Evolutionary conservation across 2,888 invertebrate species (phyloP), one percentile per base, ranked within the genome.

Genomic region (Cephus runcator): DNA sequence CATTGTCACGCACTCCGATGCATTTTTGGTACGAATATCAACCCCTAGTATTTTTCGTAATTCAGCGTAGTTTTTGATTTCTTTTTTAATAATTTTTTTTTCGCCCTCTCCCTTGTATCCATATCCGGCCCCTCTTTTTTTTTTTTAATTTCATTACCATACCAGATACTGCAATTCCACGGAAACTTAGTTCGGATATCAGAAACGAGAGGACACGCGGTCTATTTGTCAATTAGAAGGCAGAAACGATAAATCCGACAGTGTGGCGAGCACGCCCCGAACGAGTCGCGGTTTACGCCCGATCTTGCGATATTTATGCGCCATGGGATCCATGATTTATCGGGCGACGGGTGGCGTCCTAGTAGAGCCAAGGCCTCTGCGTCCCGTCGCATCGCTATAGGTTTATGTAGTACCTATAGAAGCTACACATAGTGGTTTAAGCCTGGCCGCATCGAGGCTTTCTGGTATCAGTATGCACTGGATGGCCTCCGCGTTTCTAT

Each of bases 241-340:
- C 71, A 31, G 71, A 71, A 33, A 31, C 71, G 71, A 71, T 71
- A 71, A 71, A 71, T 34, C 71, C 33, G 71, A 23, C 71, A 12
- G 71, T 12, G 31, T 15, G 31, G 71, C 71, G 34, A 71, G 34
- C 31, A 34, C 71, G 74, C 35, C 35, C 74, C 35, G 34, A 35
- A 34, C 74, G 35, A 31, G 74, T 71, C 74, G 36, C 30, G 74
- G 78, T 79, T 82, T 78, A 76, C 81, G 81, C 83, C 78, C 79
- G 82, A 83, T 85, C 84, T 82, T 80, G 78, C 81, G 78, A 82
- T 82, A 80, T 85, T 84, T 84, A 84, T 84, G 83, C 84, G 78
- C 81, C 76, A 80, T 78, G 75, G 82, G 83, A 83, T 79, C 79
- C 82, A 79, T 83, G 83, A 84, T 84, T 84, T 83, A 85, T 83